phyloP scores from a whole-genome alignment of 2,113 vertebrate species.

The Gasterosteus aculeatus region DNA sequence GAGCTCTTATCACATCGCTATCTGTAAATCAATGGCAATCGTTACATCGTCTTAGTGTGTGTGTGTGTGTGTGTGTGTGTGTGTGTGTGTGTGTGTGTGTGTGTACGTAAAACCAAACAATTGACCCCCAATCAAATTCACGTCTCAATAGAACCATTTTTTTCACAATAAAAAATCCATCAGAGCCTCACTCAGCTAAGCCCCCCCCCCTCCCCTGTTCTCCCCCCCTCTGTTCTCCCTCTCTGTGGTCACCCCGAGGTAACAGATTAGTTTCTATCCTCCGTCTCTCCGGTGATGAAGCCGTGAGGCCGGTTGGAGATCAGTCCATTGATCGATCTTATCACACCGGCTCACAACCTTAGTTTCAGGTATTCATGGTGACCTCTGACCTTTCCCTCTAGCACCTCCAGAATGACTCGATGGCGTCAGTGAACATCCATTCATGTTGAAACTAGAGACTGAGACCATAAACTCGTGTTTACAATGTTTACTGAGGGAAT shows the following conservation, averaged over 20 bases:
- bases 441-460: no score
- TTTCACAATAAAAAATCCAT: constrained; percentile 68
- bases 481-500: no score
- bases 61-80: constrained; percentile 9
- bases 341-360: neutral
- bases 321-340: neutral
- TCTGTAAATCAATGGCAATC: constrained; percentile 47
- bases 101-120: neutral
- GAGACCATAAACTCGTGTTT: no score
- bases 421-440: no score
- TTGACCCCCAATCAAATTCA: constrained; percentile 31
- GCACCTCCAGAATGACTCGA: no score
- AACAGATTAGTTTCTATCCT: constrained; percentile 25
- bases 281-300: constrained; percentile 1
- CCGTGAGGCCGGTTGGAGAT: neutral
- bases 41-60: neutral
- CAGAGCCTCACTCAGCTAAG: constrained; percentile 40
- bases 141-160: constrained; percentile 43
- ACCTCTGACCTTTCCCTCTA: neutral
- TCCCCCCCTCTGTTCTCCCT: no score
- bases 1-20: constrained; percentile 52
- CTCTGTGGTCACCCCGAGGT: constrained; percentile 4
- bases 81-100: constrained; percentile 7
- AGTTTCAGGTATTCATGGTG: neutral
- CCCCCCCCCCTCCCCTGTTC: no score